Conservation (phyloP, 2,888 invertebrate species). For the Metacarcinus magister region DNA sequence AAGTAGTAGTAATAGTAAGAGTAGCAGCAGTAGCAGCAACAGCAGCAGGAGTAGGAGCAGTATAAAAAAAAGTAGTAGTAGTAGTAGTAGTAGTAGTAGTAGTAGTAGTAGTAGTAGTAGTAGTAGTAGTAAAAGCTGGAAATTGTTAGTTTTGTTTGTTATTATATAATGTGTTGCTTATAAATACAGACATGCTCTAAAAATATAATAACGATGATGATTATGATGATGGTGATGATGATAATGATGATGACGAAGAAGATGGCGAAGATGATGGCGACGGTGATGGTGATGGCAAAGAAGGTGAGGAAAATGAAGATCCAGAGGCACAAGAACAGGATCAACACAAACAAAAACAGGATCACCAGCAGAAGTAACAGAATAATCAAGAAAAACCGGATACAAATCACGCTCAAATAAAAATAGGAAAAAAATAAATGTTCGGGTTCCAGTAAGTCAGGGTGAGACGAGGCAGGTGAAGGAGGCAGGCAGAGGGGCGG, state of each 20-base stretch:
- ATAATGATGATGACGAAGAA: neutral
- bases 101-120: neutral
- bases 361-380: neutral
- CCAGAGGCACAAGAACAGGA: neutral
- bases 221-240: too few relatives aligned
- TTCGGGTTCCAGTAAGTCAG: neutral
- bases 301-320: neutral
- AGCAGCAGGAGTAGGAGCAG: too few relatives aligned
- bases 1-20: too few relatives aligned
- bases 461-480: neutral
- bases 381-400: constrained; percentile 11
- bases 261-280: neutral
- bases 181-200: too few relatives aligned
- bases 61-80: too few relatives aligned
- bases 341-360: constrained; percentile 13
- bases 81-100: neutral
- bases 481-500: neutral
- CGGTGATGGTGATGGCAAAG: neutral
- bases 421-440: neutral
- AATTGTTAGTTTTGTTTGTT: too few relatives aligned
- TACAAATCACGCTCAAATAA: neutral
- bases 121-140: too few relatives aligned
- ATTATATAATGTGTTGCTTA: too few relatives aligned
- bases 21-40: too few relatives aligned
- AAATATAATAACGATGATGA: too few relatives aligned